Conservation (phyloP, 2,888 invertebrate species). For the Drosophila testacea region DNA sequence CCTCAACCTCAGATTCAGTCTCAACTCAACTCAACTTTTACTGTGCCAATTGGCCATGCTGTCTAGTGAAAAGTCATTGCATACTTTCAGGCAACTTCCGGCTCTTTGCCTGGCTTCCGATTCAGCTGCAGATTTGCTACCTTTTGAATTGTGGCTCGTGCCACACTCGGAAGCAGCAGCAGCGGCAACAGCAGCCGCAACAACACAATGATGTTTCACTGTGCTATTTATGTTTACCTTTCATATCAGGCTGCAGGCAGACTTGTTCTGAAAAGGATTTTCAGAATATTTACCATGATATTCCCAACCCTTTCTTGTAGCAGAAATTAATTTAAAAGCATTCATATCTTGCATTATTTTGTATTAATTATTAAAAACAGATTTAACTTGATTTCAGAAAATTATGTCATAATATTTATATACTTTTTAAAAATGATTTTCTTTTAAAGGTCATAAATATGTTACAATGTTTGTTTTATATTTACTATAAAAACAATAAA, state of each 20-base stretch:
- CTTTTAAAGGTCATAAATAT: no score
- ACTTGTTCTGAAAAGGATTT: constrained; percentile 16
- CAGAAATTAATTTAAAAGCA: not conserved
- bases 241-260: constrained; percentile 42
- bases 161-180: constrained; percentile 28
- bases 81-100: constrained; percentile 79
- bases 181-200: constrained; percentile 10
- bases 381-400: no score
- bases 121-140: constrained; percentile 42
- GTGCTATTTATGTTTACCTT: constrained; percentile 50
- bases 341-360: not conserved
- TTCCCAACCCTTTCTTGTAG: constrained; percentile 13
- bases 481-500: no score
- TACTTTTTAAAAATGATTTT: no score
- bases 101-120: constrained; percentile 72
- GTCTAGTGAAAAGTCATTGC: constrained; percentile 58
- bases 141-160: constrained; percentile 52
- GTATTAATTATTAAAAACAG: not conserved
- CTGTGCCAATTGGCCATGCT: constrained; percentile 52
- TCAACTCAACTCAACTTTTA: constrained; percentile 8
- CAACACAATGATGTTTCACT: constrained; percentile 24
- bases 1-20: not conserved
- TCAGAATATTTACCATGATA: not conserved
- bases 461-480: no score
- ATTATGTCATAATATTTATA: no score